Conservation (phyloP, 2,797 vertebrate species). For the Macropus fuliginosus region DNA sequence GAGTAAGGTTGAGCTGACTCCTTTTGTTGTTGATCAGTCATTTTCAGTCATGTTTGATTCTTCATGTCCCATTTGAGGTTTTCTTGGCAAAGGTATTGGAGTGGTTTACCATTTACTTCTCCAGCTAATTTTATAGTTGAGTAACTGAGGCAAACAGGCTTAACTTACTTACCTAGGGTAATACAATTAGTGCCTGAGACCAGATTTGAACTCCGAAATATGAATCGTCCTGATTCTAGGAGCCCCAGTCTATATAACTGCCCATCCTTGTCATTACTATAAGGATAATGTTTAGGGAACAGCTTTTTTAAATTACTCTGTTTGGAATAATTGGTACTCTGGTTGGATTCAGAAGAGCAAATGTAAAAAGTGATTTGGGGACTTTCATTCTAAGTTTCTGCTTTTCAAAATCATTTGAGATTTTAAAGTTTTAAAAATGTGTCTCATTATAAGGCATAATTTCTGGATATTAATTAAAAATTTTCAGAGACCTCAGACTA, state of each 20-base stretch:
- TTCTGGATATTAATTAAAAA: neutral
- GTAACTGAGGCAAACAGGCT: neutral
- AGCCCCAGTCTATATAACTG: neutral
- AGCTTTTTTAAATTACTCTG: neutral
- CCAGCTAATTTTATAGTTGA: neutral
- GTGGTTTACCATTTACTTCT: neutral
- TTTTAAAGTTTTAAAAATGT: neutral
- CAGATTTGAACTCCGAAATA: neutral
- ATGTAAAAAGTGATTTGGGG: neutral
- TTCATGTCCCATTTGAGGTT: neutral
- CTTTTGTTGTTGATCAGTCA: neutral
- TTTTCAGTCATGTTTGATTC: neutral
- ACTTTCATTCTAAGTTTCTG: neutral
- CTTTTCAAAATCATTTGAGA: neutral
- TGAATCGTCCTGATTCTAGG: neutral
- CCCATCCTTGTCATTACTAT: no score
- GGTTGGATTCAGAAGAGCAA: neutral
- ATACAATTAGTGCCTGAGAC: neutral
- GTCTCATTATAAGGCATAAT: neutral
- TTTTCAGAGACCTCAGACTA: neutral
- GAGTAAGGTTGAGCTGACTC: neutral
- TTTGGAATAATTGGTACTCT: neutral
- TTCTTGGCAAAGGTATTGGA: neutral
- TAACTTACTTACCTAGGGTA: neutral
- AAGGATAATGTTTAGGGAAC: neutral